Evolutionary conservation across 2,113 vertebrate genomes (phyloP), one percentile per base, ranked within the genome.

Genomic region (Sebastes schlegelii): DNA sequence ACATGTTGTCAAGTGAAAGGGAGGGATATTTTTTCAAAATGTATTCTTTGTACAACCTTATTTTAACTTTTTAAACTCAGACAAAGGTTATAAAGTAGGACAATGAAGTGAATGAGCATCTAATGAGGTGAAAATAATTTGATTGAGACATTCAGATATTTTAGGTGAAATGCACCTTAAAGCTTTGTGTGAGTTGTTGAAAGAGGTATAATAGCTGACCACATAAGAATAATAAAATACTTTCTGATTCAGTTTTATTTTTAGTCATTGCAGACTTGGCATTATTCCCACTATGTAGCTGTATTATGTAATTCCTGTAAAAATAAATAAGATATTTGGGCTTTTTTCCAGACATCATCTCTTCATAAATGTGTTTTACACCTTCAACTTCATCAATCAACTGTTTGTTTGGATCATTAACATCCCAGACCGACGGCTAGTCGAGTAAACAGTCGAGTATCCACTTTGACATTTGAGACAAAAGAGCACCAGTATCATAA

Each of bases 361-460:
- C 46, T 8, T 16, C 8, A 46, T 62, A 17, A 61, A 83, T 72
- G 58, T 55, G 26, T 74, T 70, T 76, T 42, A 26, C 23, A 14
- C 48, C 45, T 2, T 48, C 21, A 34, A 26, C 8, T 40, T 63
- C 63, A 78, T 85, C 60, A 77, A 42, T 66, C 72, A 69, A 45
- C 46, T 63, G 66, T 55, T 79, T 74, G 58, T 82, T 77, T 57
- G 51, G 64, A 1, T 73, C 46, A 73, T 77, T 85, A 72, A 75
- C 74, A 65, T 82, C 68, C 40, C 77, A 89, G 78, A 84, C 82
- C 23, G 69, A 78, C 66, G 70, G 82, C 79, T 79, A 8, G 79
- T 34, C 14, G 23, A 43, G 0, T n/a, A 16, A 46, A 46, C 51
- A 65, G 49, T 6, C 34, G 34, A 34, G 64, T 46, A 75, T 89